Conservation (phyloP, 2,797 vertebrate genomes). For the Clarias pachynema region DNA sequence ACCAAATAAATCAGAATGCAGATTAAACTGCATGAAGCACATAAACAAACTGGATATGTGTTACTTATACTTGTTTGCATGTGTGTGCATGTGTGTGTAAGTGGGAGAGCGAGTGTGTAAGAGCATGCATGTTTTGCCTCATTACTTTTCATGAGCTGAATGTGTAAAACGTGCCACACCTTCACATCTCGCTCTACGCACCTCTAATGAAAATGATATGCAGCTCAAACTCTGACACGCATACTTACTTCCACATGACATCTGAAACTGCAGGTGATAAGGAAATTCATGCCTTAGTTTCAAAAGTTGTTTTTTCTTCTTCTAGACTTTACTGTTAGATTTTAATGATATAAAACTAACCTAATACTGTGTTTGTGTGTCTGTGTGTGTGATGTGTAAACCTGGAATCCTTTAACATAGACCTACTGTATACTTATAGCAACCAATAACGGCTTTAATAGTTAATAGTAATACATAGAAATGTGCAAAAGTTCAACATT, state of each 20-base stretch:
- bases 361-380: not conserved
- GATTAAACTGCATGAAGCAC: not conserved
- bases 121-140: constrained; percentile 27
- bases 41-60: not conserved
- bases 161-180: constrained; percentile 48
- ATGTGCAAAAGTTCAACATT: not conserved
- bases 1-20: not conserved
- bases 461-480: not conserved
- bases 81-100: constrained; percentile 6
- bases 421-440: not conserved
- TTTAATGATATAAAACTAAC: constrained; percentile 12
- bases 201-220: constrained; percentile 54
- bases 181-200: constrained; percentile 43
- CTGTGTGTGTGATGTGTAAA: not conserved
- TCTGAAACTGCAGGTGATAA: constrained; percentile 29
- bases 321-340: not conserved
- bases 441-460: too few relatives aligned
- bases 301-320: not conserved
- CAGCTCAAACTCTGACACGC: constrained; percentile 44
- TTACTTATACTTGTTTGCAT: constrained; percentile 2
- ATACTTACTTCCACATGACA: constrained; percentile 41
- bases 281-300: constrained; percentile 21
- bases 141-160: constrained; percentile 15
- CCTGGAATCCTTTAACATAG: not conserved
- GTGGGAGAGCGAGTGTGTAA: not conserved